Evolutionary conservation across 2,888 invertebrate genomes (phyloP).

Genomic region (Acanthosepion esculentum): DNA sequence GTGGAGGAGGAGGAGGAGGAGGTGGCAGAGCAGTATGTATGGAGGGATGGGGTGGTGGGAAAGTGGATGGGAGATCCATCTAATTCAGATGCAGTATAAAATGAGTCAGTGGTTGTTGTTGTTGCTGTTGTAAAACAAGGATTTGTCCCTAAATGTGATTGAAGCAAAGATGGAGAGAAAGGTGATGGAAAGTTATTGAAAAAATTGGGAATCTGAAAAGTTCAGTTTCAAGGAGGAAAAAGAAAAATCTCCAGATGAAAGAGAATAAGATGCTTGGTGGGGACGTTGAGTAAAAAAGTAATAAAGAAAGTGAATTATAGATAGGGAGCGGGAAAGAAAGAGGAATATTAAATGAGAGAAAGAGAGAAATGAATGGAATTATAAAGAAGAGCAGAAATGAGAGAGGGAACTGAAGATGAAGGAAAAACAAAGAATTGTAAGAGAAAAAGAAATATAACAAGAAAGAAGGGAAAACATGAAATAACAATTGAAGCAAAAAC

Average conservation of each 20-base stretch:
- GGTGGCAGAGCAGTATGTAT: background rate
- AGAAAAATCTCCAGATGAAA: too few species aligned
- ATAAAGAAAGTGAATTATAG: too few species aligned
- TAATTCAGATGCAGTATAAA: slow-evolving; percentile 22
- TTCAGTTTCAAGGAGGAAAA: too few species aligned
- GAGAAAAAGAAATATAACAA: background rate
- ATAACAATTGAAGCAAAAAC: background rate
- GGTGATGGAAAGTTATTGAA: background rate
- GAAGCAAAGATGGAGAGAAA: background rate
- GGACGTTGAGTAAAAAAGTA: too few species aligned
- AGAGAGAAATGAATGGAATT: background rate
- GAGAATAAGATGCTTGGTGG: background rate
- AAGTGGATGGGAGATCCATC: background rate
- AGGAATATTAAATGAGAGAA: background rate
- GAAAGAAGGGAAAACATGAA: background rate
- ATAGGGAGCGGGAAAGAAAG: background rate
- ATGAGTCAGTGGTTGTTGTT: background rate
- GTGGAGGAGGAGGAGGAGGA: background rate
- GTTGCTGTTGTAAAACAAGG: background rate
- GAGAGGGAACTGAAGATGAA: background rate
- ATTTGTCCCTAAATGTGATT: background rate
- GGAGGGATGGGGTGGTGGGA: background rate
- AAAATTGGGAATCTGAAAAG: too few species aligned
- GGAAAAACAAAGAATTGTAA: background rate
- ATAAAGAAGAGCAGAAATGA: too few species aligned